phyloP scores from a whole-genome alignment of 2,888 invertebrate species.

The Eumacrocentrus americanus region DNA sequence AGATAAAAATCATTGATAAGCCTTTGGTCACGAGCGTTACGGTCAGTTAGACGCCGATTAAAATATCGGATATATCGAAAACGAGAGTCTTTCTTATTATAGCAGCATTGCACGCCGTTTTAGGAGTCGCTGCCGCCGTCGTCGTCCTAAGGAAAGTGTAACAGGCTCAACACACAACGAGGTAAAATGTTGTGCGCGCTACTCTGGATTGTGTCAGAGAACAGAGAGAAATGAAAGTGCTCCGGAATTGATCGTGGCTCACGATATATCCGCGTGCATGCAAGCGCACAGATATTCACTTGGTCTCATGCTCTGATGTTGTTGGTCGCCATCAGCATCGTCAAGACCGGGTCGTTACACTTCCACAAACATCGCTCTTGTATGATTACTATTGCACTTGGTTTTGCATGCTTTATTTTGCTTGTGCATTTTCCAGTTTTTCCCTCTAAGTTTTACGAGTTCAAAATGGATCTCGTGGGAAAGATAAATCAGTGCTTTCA shows the following conservation, averaged over 20 bases:
- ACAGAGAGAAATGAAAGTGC: slow-evolving; percentile 57
- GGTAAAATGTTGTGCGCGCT: slow-evolving; percentile 12
- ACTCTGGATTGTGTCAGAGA: slow-evolving; percentile 52
- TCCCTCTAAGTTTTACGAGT: background rate
- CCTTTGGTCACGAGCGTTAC: slow-evolving; percentile 34
- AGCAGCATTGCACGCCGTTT: background rate
- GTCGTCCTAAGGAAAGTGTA: slow-evolving; percentile 19
- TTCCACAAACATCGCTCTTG: background rate
- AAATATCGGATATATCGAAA: slow-evolving; percentile 18
- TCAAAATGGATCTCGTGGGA: background rate
- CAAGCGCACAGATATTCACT: slow-evolving; percentile 33
- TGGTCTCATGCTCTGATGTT: slow-evolving; percentile 1
- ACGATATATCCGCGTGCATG: slow-evolving; percentile 33
- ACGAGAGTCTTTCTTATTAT: slow-evolving; percentile 4
- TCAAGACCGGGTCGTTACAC: background rate
- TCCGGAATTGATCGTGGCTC: slow-evolving; percentile 41
- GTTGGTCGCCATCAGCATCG: background rate
- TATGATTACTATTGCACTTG: background rate
- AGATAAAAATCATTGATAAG: slow-evolving; percentile 9
- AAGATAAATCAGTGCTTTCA: slow-evolving; percentile 7
- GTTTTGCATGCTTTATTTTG: too few relatives aligned
- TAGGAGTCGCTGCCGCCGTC: background rate
- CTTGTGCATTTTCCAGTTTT: too few relatives aligned
- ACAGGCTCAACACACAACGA: slow-evolving; percentile 14
- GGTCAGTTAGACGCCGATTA: slow-evolving; percentile 35